Conservation (phyloP, 2,888 invertebrate species). For the Meloe dianella region DNA sequence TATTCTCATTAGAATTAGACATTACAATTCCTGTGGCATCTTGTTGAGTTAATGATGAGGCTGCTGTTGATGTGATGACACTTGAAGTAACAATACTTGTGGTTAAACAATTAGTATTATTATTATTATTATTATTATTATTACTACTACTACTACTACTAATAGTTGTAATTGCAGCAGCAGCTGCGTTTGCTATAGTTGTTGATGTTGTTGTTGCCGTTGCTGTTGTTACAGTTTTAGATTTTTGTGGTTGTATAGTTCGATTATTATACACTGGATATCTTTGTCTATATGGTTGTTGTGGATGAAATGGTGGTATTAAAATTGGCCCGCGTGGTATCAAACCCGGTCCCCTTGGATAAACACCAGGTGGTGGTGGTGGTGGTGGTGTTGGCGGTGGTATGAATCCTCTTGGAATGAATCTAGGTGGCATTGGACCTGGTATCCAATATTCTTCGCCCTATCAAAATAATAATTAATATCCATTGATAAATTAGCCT, state of each 20-base stretch:
- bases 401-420: conserved; percentile 11
- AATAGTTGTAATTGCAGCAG: too few species aligned
- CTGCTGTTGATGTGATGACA: too few species aligned
- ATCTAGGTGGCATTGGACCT: conserved; percentile 15
- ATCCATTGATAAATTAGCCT: too few species aligned
- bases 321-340: not conserved
- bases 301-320: not conserved
- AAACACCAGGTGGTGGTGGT: not conserved
- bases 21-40: not conserved
- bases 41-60: not conserved
- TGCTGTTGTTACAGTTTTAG: not conserved
- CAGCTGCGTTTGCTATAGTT: too few species aligned
- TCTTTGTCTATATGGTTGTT: not conserved
- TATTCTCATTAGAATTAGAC: not conserved
- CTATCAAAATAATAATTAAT: conserved; percentile 7
- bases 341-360: not conserved
- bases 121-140: too few species aligned
- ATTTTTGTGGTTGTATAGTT: not conserved
- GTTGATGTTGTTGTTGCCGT: not conserved
- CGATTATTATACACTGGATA: conserved; percentile 1
- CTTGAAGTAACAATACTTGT: not conserved
- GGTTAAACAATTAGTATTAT: too few species aligned
- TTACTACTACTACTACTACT: too few species aligned
- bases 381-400: not conserved
- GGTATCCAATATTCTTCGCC: conserved; percentile 23